These are phyloP conservation scores for Syncerus caffer DNA, from an alignment of 2,797 vertebrate genomes.

Conservation along the genomic window DNA sequence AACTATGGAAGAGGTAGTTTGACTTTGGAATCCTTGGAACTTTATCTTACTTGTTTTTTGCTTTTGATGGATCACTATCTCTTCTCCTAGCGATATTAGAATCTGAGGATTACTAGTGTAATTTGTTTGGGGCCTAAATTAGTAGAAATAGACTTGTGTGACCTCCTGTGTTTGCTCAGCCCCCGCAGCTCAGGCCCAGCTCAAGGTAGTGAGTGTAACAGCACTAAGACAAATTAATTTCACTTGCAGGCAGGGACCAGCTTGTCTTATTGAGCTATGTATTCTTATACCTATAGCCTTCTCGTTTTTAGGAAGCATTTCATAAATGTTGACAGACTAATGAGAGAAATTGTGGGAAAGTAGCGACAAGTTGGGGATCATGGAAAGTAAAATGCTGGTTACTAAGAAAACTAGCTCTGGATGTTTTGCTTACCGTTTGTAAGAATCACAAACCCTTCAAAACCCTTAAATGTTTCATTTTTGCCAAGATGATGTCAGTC, in stretches of 20 bases:
- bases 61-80: not conserved
- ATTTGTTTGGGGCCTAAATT: not conserved
- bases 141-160: not conserved
- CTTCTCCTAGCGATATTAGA: not conserved
- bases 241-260: not conserved
- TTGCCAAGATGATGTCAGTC: not conserved
- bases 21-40: constrained; percentile 1
- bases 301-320: not conserved
- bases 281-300: not conserved
- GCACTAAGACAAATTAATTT: not conserved
- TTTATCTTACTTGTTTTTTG: constrained; percentile 9
- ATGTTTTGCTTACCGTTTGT: not conserved
- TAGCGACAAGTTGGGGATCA: not conserved
- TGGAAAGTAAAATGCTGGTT: not conserved
- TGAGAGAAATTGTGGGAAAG: not conserved
- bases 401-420: not conserved
- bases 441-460: not conserved
- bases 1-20: constrained; percentile 92
- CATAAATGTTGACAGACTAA: not conserved
- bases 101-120: not conserved
- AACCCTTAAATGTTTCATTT: constrained; percentile 39
- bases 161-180: not conserved
- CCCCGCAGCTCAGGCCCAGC: not conserved
- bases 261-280: not conserved
- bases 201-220: not conserved